Evolutionary conservation across 2,797 vertebrate species (phyloP).

Genomic region (Margarornis squamiger): DNA sequence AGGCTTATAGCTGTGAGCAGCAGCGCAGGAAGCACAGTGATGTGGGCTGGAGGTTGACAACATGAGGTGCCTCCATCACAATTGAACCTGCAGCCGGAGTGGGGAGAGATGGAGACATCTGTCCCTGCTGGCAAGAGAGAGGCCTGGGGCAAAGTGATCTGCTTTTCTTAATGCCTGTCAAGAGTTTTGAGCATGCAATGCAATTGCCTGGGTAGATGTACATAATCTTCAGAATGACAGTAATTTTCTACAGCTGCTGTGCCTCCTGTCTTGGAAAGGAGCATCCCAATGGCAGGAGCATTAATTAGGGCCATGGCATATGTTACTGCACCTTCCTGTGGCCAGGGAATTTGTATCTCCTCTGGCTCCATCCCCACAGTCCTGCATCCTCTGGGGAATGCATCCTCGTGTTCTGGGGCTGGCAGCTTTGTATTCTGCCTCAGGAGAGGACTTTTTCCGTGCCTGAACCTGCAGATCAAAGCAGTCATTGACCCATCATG

Average conservation of each 20-base stretch:
- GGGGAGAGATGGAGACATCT: neutral
- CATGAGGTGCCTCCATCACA: neutral
- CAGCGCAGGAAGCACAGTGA: neutral
- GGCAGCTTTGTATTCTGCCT: neutral
- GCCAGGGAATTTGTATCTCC: neutral
- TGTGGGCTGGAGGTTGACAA: neutral
- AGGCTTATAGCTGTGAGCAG: neutral
- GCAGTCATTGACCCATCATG: neutral
- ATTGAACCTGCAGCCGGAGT: neutral
- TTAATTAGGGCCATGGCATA: neutral
- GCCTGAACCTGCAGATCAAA: neutral
- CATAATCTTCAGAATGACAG: neutral
- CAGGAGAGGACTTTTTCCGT: neutral
- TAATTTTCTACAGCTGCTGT: neutral
- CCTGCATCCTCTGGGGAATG: neutral
- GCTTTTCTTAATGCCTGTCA: neutral
- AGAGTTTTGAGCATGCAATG: neutral
- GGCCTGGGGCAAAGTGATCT: neutral
- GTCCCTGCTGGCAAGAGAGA: neutral
- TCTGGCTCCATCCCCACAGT: neutral
- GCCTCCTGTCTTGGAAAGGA: neutral
- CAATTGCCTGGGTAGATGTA: neutral
- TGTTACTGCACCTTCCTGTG: neutral
- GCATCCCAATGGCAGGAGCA: accelerated
- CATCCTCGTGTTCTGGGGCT: neutral